phyloP scores from a whole-genome alignment of 1,140 invertebrate species.

The Marisa cornuarietis region DNA sequence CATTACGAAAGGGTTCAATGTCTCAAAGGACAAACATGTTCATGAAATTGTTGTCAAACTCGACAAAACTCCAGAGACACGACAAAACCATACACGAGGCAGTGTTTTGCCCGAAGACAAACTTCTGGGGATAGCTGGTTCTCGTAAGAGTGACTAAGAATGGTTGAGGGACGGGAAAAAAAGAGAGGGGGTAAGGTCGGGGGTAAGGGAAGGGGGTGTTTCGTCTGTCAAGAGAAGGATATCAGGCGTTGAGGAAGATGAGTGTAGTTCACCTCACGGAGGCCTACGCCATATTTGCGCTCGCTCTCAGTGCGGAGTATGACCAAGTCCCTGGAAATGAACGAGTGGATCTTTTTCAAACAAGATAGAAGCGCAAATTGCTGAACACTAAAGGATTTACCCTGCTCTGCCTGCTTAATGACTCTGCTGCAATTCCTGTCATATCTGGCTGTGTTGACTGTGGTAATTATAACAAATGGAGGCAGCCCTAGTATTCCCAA shows the following conservation, averaged over 20 bases:
- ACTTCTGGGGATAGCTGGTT: no score
- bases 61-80: no score
- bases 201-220: neutral
- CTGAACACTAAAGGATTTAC: constrained; percentile 15
- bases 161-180: neutral
- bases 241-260: neutral
- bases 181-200: neutral
- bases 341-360: constrained; percentile 25
- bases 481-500: constrained; percentile 17
- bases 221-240: neutral
- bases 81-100: no score
- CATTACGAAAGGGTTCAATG: no score
- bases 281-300: constrained; percentile 17
- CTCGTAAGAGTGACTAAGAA: no score
- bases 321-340: constrained; percentile 14
- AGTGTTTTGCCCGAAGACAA: no score
- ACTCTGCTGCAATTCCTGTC: constrained; percentile 18
- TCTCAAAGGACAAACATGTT: no score
- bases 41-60: no score
- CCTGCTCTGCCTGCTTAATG: constrained; percentile 6
- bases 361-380: constrained; percentile 22
- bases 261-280: constrained; percentile 12
- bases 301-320: constrained; percentile 12
- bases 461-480: constrained; percentile 30
- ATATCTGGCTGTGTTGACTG: constrained; percentile 21